Percentiles rank a stretch among this genome's conserved stretches.
Evolutionary conservation across 2,888 invertebrate genomes (phyloP).

Genomic region (Dynastes grantii): DNA sequence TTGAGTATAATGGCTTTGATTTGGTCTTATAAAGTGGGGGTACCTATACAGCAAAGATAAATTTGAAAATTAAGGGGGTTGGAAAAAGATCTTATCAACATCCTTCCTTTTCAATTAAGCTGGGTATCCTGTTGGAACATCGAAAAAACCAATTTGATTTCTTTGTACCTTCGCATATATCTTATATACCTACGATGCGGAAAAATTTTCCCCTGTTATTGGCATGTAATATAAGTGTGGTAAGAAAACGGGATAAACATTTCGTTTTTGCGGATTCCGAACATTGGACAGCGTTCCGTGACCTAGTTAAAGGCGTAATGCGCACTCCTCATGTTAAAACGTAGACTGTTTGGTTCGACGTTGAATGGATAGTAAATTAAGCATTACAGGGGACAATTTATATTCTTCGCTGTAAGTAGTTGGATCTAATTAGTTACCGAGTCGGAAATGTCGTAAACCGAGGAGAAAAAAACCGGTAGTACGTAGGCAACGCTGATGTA

Average conservation of each 20-base stretch:
- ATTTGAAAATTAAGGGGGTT: too few relatives aligned
- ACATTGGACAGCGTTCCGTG: slow-evolving; percentile 11
- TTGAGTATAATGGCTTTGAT: too few relatives aligned
- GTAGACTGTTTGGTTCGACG: not conserved
- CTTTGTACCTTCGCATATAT: not conserved
- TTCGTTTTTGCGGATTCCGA: slow-evolving; percentile 14
- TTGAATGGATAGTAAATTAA: not conserved
- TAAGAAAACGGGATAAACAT: slow-evolving; percentile 4
- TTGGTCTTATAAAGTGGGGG: too few relatives aligned
- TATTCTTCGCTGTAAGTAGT: not conserved
- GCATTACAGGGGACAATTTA: slow-evolving; percentile 1
- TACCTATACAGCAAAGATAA: too few relatives aligned
- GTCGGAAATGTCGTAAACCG: not conserved
- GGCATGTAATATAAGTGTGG: not conserved
- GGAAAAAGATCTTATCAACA: too few relatives aligned
- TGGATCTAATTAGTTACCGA: slow-evolving; percentile 4
- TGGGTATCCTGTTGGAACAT: too few relatives aligned
- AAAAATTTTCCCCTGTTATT: slow-evolving; percentile 1
- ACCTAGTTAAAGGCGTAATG: slow-evolving; percentile 15
- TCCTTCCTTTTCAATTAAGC: too few relatives aligned
- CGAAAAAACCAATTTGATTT: too few relatives aligned
- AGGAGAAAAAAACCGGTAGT: not conserved
- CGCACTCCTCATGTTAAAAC: not conserved
- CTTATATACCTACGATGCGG: not conserved
- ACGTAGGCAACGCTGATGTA: not conserved